These are phyloP conservation scores for Sympetrum striolatum DNA, from an alignment of 2,888 invertebrate genomes.

Conservation along the genomic window DNA sequence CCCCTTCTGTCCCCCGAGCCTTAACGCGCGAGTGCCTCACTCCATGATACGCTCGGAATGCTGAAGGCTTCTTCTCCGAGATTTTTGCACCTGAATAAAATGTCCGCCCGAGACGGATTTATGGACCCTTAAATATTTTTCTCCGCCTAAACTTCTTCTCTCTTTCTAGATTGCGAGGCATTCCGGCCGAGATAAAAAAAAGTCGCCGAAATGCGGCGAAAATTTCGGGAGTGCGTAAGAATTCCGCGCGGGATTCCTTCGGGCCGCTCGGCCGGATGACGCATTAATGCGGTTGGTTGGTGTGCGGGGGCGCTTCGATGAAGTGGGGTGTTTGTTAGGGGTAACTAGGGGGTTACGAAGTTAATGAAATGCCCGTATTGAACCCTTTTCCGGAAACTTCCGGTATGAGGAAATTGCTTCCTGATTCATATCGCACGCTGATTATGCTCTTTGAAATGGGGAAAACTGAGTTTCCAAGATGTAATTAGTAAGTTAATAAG, in stretches of 20 bases:
- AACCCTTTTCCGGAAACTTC: too few species aligned
- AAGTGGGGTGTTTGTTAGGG: too few species aligned
- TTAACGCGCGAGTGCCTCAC: neutral
- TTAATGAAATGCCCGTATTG: too few species aligned
- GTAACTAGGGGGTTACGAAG: too few species aligned
- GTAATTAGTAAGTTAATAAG: too few species aligned
- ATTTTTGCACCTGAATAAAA: slow-evolving; percentile 40
- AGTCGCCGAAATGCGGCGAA: neutral
- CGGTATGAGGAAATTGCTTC: too few species aligned
- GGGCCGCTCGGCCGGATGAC: neutral
- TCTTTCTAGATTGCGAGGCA: neutral
- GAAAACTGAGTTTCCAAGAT: too few species aligned
- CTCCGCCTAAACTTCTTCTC: neutral
- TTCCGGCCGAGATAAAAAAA: neutral
- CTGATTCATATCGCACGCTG: too few species aligned
- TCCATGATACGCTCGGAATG: slow-evolving; percentile 18
- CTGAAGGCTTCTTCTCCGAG: neutral
- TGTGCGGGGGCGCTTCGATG: neutral
- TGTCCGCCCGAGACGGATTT: slow-evolving; percentile 15
- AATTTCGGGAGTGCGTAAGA: neutral
- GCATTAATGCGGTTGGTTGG: neutral
- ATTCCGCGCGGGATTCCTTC: neutral
- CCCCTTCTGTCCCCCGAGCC: neutral
- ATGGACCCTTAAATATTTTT: neutral
- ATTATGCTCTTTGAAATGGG: too few species aligned